Evolutionary conservation across 2,888 invertebrate species (phyloP).

Genomic region (Rhaphigaster nebulosa): DNA sequence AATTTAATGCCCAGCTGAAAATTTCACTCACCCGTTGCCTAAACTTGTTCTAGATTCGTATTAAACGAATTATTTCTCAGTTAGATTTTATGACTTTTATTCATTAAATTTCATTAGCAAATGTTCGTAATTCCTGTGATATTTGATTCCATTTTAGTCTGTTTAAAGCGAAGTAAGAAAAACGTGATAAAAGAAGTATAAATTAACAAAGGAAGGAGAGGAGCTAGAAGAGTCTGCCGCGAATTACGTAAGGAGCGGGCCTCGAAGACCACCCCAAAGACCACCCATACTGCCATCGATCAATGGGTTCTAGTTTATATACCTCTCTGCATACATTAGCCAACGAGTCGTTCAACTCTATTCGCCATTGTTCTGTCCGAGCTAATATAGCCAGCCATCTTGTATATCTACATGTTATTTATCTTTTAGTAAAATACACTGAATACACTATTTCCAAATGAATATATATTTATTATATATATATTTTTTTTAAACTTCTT

Average conservation of each 20-base stretch:
- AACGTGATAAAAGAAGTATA: neutral
- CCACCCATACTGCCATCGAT: conserved; percentile 23
- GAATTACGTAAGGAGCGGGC: neutral
- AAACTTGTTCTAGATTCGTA: too few species aligned
- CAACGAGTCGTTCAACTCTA: conserved; percentile 20
- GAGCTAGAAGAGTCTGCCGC: neutral
- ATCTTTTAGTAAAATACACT: neutral
- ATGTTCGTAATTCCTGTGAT: too few species aligned
- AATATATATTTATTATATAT: too few species aligned
- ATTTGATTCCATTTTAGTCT: too few species aligned
- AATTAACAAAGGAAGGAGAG: neutral
- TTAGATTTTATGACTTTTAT: too few species aligned
- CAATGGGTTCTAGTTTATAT: conserved; percentile 10
- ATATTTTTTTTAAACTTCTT: neutral
- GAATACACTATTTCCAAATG: neutral
- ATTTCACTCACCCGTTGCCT: too few species aligned
- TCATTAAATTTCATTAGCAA: too few species aligned
- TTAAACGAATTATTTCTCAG: too few species aligned
- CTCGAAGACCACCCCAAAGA: neutral
- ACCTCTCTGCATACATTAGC: conserved; percentile 40
- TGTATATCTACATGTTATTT: neutral
- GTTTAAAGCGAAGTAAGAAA: too few species aligned
- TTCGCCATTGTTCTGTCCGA: neutral
- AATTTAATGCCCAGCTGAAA: too few species aligned
- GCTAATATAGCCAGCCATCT: neutral